These are phyloP conservation scores for Ophonus ardosiacus DNA, from an alignment of 2,888 invertebrate species.

Conservation along the genomic window DNA sequence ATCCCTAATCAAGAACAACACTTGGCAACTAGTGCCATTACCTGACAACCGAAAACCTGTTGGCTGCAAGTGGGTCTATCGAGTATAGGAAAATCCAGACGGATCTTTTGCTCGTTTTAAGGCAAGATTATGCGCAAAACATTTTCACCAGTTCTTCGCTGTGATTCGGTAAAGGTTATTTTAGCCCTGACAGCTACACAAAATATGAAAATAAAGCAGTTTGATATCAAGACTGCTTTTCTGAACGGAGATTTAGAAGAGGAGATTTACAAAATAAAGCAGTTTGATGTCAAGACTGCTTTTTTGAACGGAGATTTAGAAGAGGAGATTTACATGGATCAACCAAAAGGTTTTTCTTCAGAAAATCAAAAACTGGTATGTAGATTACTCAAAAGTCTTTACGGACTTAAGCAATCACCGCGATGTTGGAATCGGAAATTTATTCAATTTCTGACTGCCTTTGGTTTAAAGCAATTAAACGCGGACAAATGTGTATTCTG, in stretches of 20 bases:
- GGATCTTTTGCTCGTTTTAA: slow-evolving; percentile 65
- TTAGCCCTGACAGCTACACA: slow-evolving; percentile 63
- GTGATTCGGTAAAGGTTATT: slow-evolving; percentile 66
- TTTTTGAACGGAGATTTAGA: slow-evolving; percentile 21
- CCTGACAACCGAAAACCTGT: slow-evolving; percentile 59
- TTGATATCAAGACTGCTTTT: slow-evolving; percentile 63
- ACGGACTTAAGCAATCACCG: slow-evolving; percentile 66
- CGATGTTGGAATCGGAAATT: slow-evolving; percentile 12
- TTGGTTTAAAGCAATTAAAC: slow-evolving; percentile 35
- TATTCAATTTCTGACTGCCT: slow-evolving; percentile 14
- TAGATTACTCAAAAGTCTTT: slow-evolving; percentile 55
- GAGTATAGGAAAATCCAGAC: slow-evolving; percentile 63
- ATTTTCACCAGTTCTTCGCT: slow-evolving; percentile 67
- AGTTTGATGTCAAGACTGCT: slow-evolving; percentile 64
- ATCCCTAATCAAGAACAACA: slow-evolving; percentile 48
- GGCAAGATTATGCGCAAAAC: slow-evolving; percentile 66
- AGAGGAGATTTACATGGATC: slow-evolving; percentile 62
- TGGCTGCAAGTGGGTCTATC: slow-evolving; percentile 65
- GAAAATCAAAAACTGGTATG: slow-evolving; percentile 60
- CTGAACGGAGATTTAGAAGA: slow-evolving; percentile 37
- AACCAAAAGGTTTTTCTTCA: slow-evolving; percentile 43
- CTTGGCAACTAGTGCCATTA: slow-evolving; percentile 32
- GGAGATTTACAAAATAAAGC: slow-evolving; percentile 50
- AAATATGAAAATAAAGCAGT: slow-evolving; percentile 51
- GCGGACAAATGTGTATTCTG: slow-evolving; percentile 50